Conservation (phyloP, 1,140 invertebrate genomes). For the Leucophenga varia region DNA sequence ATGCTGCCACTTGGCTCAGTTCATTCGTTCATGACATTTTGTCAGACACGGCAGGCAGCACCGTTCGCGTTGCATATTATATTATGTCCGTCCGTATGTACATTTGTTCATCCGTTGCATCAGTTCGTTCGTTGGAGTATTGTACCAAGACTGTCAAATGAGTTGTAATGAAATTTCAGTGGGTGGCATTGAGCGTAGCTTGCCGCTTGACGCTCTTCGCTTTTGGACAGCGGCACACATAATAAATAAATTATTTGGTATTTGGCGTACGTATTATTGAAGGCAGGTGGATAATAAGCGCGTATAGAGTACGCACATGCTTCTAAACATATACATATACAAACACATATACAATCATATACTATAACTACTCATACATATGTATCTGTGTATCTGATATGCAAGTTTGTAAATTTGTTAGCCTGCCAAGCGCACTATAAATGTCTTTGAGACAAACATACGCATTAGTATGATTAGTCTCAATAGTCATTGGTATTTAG, state of each 20-base stretch:
- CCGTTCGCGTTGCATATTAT: too few species aligned
- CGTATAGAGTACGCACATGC: constrained; percentile 1
- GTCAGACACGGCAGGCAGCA: too few species aligned
- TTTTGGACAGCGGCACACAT: constrained; percentile 37
- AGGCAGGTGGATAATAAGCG: constrained; percentile 35
- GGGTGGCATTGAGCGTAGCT: too few species aligned
- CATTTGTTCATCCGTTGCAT: too few species aligned
- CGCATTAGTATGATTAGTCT: constrained; percentile 47
- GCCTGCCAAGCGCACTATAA: too few species aligned
- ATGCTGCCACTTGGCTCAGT: too few species aligned
- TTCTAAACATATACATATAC: too few species aligned
- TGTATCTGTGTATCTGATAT: constrained; percentile 27
- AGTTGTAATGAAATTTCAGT: constrained; percentile 52
- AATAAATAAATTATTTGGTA: constrained; percentile 53
- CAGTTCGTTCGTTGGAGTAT: too few species aligned
- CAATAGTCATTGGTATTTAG: constrained; percentile 38
- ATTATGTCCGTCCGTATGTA: too few species aligned
- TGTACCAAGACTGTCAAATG: constrained; percentile 54
- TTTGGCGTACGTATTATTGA: constrained; percentile 48
- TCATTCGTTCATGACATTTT: too few species aligned
- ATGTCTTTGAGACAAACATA: constrained; percentile 39
- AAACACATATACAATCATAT: constrained; percentile 1
- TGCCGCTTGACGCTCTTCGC: too few species aligned
- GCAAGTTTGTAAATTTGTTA: too few species aligned
- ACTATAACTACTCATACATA: constrained; percentile 6